A percentile compares a stretch with the other conserved stretches of the same genome.
These are phyloP conservation scores for Athalia rosae DNA, from an alignment of 2,888 invertebrate species.

Conservation along the genomic window DNA sequence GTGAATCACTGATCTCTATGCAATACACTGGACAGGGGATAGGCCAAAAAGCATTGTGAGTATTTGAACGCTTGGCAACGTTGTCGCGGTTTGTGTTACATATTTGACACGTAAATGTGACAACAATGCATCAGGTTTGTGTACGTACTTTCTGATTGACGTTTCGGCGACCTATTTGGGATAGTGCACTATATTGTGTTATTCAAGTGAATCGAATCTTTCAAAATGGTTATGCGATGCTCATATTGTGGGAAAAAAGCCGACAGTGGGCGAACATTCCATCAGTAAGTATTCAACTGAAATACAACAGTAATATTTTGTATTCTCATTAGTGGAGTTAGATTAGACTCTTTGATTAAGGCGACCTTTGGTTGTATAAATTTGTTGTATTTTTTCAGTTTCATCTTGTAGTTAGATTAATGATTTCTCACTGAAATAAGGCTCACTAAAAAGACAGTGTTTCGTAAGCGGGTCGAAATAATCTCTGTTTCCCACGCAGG, in stretches of 20 bases:
- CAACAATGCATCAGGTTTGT: neutral
- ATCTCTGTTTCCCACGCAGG: neutral
- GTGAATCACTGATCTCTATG: constrained; percentile 32
- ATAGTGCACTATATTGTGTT: no score
- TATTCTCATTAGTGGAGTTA: no score
- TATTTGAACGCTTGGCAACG: constrained; percentile 24
- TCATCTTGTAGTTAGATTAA: constrained; percentile 29
- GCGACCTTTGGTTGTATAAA: constrained; percentile 13
- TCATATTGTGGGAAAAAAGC: constrained; percentile 34
- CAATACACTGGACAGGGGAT: constrained; percentile 34
- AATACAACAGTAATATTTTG: constrained; percentile 30
- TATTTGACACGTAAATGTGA: constrained; percentile 10
- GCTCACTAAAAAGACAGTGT: constrained; percentile 30
- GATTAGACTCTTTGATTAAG: no score
- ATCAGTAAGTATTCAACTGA: constrained; percentile 33
- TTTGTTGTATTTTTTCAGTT: constrained; percentile 20
- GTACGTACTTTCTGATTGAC: neutral
- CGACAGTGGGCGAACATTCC: constrained; percentile 25
- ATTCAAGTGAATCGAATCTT: no score
- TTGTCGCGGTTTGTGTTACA: no score
- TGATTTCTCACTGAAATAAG: constrained; percentile 11
- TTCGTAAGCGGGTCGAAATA: constrained; percentile 14
- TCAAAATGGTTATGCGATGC: constrained; percentile 27
- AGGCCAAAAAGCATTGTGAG: constrained; percentile 26
- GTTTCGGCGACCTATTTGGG: no score